Base-by-base conservation (phyloP, 2,888 invertebrate species). In the Sisyra terminalis region DNA sequence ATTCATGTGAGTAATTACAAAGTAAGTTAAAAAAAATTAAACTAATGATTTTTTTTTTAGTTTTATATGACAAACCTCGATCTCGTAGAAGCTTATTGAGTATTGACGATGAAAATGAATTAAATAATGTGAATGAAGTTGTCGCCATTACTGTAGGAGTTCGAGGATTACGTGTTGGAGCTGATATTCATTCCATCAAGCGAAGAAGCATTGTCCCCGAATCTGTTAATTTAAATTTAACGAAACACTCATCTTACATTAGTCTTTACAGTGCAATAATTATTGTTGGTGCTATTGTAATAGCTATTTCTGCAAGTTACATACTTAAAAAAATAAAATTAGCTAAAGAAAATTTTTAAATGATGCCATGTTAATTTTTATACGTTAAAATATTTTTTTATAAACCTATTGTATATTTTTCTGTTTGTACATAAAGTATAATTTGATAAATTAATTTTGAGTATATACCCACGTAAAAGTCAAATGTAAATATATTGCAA, bases 41-140 rank as follows among this genome's bases (percentile, higher is more conserved):
- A 39, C 36, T 37, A 11, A 42, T 42, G 15, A n/a, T 38, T 43
- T 40, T 36, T 46, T 44, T 64, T 60, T 37, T 61, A 67, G 69
- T 63, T 53, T 57, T 57, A 42, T 63, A 65, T 45, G 64, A 66
- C 44, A 65, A 58, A 38, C 52, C 59, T 8, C 55, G 61, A 45
- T 64, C 63, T 2, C 54, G 59, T 42, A 62, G 66, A 38, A 6
- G 18, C 9, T 34, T 42, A 18, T 16, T 31, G 29, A 42, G 48
- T 43, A 46, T 40, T 47, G 29, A 35, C 10, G 42, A 15, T 3
- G 44, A 44, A 10, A 42, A 48, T 10, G 41, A 44, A 46, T 44
- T 39, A 32, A 24, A 24, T 7, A 24, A 24, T 24, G 24, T 7
- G 7, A 44, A 48, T 35, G 49, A 51, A 46, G 45, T 51, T 14